Evolutionary conservation across 2,797 vertebrate genomes (phyloP).

Genomic region (Tiaroga cobitis): DNA sequence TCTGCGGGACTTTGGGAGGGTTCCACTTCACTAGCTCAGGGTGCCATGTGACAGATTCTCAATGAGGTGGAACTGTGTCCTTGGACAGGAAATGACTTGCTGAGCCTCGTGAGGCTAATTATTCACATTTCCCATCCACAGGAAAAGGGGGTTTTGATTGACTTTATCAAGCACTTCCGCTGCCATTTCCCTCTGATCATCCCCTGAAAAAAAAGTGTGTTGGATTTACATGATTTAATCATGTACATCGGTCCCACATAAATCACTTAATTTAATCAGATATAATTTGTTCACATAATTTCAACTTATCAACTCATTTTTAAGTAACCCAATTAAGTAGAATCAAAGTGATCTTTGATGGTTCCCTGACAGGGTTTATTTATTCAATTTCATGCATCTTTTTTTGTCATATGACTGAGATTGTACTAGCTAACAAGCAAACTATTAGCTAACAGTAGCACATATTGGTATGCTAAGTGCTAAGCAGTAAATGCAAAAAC

Average conservation of each 20-base stretch:
- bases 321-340: neutral
- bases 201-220: neutral
- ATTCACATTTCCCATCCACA: conserved; percentile 78
- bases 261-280: neutral
- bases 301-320: neutral
- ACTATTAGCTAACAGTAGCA: neutral
- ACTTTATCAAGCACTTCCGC: conserved; percentile 51
- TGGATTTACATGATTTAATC: neutral
- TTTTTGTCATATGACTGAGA: neutral
- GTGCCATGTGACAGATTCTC: conserved; percentile 75
- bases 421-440: neutral
- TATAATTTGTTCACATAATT: neutral
- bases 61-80: conserved; percentile 81
- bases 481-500: neutral
- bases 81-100: conserved; percentile 73
- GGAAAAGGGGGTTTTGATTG: conserved; percentile 76
- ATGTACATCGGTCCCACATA: neutral
- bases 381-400: neutral
- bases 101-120: conserved; percentile 72
- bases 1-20: conserved; percentile 49
- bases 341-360: neutral
- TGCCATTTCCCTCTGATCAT: conserved; percentile 29
- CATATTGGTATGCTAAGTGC: neutral
- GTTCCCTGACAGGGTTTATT: neutral
- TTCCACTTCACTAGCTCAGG: conserved; percentile 81